Evolutionary conservation across 1,140 invertebrate genomes (phyloP).

Genomic region (Tetramorium parvispinum): DNA sequence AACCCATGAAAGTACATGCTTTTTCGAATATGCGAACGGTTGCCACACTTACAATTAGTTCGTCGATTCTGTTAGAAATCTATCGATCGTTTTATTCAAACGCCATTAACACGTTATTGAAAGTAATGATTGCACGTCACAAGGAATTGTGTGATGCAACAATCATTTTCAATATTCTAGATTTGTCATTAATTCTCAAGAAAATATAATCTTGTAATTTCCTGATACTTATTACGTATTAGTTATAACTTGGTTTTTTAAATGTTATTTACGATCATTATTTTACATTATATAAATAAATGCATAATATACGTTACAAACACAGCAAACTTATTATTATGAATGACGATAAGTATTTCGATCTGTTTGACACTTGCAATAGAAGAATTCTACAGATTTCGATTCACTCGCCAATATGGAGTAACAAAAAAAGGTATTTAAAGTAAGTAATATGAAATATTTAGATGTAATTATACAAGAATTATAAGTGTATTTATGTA

Average conservation of each 20-base stretch:
- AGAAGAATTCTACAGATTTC: constrained; percentile 72
- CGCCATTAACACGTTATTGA: neutral
- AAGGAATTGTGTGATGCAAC: neutral
- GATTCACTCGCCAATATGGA: constrained; percentile 74
- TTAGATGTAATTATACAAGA: constrained; percentile 67
- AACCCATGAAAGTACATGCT: constrained; percentile 85
- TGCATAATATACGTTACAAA: constrained; percentile 14
- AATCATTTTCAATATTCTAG: constrained; percentile 15
- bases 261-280: neutral
- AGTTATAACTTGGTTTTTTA: neutral
- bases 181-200: neutral
- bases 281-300: constrained; percentile 18
- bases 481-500: constrained; percentile 75
- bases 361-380: constrained; percentile 62
- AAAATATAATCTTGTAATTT: neutral
- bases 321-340: constrained; percentile 18
- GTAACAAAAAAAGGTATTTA: constrained; percentile 59
- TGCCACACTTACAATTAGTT: constrained; percentile 60
- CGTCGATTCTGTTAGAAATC: constrained; percentile 59
- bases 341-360: constrained; percentile 54
- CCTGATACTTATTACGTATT: neutral
- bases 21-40: constrained; percentile 76
- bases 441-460: constrained; percentile 67
- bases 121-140: constrained; percentile 12
- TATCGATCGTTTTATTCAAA: constrained; percentile 6